Base-by-base conservation (phyloP, 2,888 invertebrate species). In the Belgica antarctica region DNA sequence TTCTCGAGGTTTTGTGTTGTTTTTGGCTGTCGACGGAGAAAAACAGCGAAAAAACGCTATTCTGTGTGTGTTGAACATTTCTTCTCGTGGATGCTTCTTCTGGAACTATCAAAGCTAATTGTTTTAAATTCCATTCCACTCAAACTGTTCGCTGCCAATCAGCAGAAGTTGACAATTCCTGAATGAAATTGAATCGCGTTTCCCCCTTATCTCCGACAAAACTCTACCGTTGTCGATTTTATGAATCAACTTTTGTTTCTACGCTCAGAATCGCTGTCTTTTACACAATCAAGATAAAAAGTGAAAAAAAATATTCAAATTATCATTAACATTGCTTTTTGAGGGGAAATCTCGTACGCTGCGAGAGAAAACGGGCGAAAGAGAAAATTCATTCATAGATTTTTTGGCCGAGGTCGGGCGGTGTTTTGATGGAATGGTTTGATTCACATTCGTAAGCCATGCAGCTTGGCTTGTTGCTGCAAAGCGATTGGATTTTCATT, bases 331-430 rank as follows among this genome's bases (percentile, higher is more conserved):
- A 15, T 15, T 5, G 52, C 22, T 22, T n/a, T n/a, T 19, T 52
- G 52, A 52, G 52, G 52, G 52, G 52, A 52, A 52, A 12, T 41
- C 15, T 41, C 12, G 41, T 52, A 52, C 52, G 52, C 3, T 10
- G 52, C 17, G 52, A 52, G 52, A 52, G 7, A 17, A 52, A 52
- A 3, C 8, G 7, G 41, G 52, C 17, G 22, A 52, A 8, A 19
- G 52, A 52, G 52, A 52, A 52, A 52, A 52, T 52, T 52, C 52
- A 52, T 52, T 52, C 52, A 52, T 52, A 52, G 52, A 52, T 52
- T 46, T 46, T 15, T 10, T 5, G 7, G 12, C 5, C 15, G 46
- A 46, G 7, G 7, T n/a, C n/a, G n/a, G n/a, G n/a, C n/a, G n/a
- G n/a, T n/a, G 15, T 46, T 15, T 34, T 12, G 34, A 34, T 8